Base-by-base conservation (phyloP, 2,797 vertebrate species). In the Ptychobarbus kaznakovi region DNA sequence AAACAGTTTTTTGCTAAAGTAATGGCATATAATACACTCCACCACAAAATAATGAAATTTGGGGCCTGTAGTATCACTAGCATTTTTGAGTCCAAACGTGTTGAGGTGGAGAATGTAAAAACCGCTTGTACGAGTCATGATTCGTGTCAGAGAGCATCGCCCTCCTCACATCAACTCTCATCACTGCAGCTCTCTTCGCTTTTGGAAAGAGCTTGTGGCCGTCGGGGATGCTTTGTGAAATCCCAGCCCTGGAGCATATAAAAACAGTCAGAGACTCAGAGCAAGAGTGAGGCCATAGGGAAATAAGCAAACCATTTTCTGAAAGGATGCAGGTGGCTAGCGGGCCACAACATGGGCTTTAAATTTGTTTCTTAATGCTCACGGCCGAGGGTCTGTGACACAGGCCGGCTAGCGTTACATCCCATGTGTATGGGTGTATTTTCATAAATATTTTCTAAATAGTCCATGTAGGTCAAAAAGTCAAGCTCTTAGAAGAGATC, bases 361-460 rank as follows among this genome's bases (percentile, higher is more conserved):
- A 42, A 78, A 78, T 84, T 35, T 42, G 46, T 68, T 83, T 83
- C 82, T 77, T 83, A 68, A 53, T 83, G 61, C 35, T 78, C 63
- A 40, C 22, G 66, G 22, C 3, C 44, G 65, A 84, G 40, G 13
- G 38, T 58, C 35, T 46, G 13, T 81, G 74, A 58, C 65, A 70
- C 46, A 77, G 35, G 35, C 63, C 2, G 63, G n/a, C 65, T 69
- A 35, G 74, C 65, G 16, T 44, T 61, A 56, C 22, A 20, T 78
- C 82, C 75, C 75, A 58, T 58, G 74, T 44, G 73, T 68, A 42
- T 5, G 16, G 3, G 7, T 28, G 46, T 84, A 84, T 77, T 77
- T 76, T 66, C 11, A 38, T 69, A 69, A 84, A 84, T 78, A 69
- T 51, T 16, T 28, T 78, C 38, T 77, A 25, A 84, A 77, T 40